These are phyloP conservation scores for Tamandua tetradactyla DNA, from an alignment of 2,797 vertebrate species.

Conservation along the genomic window DNA sequence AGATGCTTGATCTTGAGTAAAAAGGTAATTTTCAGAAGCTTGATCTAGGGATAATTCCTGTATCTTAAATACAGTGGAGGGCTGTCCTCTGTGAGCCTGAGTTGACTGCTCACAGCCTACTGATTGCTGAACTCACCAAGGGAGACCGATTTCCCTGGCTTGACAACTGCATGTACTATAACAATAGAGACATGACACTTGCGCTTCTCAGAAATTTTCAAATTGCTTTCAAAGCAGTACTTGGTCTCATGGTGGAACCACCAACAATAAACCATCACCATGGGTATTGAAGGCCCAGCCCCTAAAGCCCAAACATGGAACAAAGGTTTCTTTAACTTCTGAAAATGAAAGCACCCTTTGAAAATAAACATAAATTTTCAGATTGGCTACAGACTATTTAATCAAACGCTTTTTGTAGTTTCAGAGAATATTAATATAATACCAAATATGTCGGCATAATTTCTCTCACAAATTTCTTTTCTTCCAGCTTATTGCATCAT, in stretches of 20 bases:
- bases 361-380: constrained; percentile 42
- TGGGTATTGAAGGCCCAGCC: not conserved
- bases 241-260: not conserved
- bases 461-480: not conserved
- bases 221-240: constrained; percentile 13
- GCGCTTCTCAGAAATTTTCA: constrained; percentile 33
- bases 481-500: not conserved
- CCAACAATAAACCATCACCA: not conserved
- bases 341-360: constrained; percentile 19
- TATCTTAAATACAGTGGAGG: not conserved
- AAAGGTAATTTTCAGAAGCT: constrained; percentile 21
- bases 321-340: constrained; percentile 40
- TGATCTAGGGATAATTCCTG: constrained; percentile 37
- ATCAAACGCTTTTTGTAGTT: not conserved
- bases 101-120: not conserved
- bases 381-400: not conserved
- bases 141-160: constrained; percentile 34
- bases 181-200: not conserved
- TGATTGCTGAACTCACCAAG: not conserved
- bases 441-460: not conserved
- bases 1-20: constrained; percentile 39
- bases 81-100: not conserved
- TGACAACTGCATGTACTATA: constrained; percentile 1
- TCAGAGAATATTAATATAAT: not conserved
- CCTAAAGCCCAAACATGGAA: not conserved